These are phyloP conservation scores for Trachemys scripta DNA, from an alignment of 2,113 vertebrate species.

Conservation along the genomic window DNA sequence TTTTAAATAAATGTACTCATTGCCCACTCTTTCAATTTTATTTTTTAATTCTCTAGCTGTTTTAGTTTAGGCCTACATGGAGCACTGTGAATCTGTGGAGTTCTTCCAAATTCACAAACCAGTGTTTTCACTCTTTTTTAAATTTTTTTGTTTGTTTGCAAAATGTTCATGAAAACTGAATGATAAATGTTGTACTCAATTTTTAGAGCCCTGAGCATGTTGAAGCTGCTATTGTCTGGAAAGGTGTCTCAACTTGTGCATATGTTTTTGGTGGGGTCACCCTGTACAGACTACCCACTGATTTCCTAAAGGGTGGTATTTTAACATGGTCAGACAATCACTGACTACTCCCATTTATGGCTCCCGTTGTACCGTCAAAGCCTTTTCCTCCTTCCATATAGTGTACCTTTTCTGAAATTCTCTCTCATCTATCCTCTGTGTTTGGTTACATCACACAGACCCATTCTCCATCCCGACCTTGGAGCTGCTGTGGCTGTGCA, in stretches of 20 bases:
- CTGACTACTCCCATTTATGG: neutral
- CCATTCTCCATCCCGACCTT: neutral
- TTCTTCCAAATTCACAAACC: neutral
- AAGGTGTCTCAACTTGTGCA: neutral
- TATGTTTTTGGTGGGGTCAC: too few relatives aligned
- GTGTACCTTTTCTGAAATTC: neutral
- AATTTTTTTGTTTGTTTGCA: neutral
- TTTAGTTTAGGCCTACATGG: fast-evolving
- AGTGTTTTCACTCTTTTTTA: neutral
- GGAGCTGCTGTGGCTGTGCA: neutral
- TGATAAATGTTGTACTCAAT: neutral
- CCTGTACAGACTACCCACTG: neutral
- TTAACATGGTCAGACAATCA: neutral
- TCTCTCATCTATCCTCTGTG: neutral
- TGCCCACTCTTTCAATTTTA: neutral
- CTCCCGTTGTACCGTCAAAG: neutral
- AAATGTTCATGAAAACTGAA: neutral
- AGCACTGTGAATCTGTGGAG: neutral
- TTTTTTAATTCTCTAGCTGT: neutral
- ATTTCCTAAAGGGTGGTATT: neutral
- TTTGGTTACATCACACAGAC: neutral
- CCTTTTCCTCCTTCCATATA: neutral
- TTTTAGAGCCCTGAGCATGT: neutral
- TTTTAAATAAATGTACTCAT: neutral
- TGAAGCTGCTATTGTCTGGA: neutral